Evolutionary conservation across 2,888 invertebrate species (phyloP), one percentile per base, ranked within the genome.

Genomic region (Petrophora chlorosata): DNA sequence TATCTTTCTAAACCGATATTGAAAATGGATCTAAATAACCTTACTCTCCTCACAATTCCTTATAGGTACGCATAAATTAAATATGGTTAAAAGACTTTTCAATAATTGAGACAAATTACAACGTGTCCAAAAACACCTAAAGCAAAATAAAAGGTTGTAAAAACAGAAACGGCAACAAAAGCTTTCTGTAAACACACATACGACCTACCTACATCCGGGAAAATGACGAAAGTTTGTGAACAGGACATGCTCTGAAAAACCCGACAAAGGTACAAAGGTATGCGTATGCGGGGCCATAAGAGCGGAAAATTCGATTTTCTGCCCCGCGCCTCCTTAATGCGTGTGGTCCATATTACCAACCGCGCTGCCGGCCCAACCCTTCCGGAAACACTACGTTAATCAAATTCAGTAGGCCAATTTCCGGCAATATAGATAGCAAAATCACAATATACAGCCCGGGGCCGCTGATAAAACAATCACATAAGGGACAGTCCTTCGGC

Each of bases 301-400:
- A 75, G 78, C 81, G 81, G 86, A 84, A 87, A 88, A 88, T 88
- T 85, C 80, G 82, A 88, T 88, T 88, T 86, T 88, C 82, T 82
- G 76, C 76, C 74, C 78, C 72, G 67, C 82, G 82, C 81, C 75
- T 82, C 70, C 69, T 64, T 80, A 82, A 83, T 76, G 76, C 69
- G 73, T 66, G 72, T 69, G 76, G 79, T 70, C 78, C 74, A 74
- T 70, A 71, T 79, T 79, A 73, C 36, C 63, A 66, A 16, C 29
- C 49, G 26, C 35, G 29, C 15, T 7, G 35, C 53, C 50, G 40
- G 45, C 67, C 77, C 76, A 85, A 85, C 86, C 86, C 87, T 87
- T 85, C 69, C 67, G 75, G 73, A 74, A 79, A 76, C 76, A 74
- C 76, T 76, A 70, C 73, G 77, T 82, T 86, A 85, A 86, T 86